These are phyloP conservation scores for Gibbula magus DNA, from an alignment of 2,888 invertebrate species.

Conservation along the genomic window DNA sequence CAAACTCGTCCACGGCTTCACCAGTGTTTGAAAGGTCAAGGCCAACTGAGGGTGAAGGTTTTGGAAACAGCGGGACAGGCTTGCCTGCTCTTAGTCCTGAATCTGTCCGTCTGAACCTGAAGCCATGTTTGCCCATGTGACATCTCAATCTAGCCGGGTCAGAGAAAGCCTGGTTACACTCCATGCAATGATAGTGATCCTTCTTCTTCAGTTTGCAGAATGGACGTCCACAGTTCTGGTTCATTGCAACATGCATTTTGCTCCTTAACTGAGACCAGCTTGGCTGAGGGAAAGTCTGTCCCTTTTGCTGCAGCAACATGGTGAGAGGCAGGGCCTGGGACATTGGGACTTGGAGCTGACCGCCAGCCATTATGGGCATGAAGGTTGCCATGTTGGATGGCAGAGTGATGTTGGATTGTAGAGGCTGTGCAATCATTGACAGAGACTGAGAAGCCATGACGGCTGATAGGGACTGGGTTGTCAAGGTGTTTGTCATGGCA, in stretches of 20 bases:
- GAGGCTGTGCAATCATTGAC: background rate
- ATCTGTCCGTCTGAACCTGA: constrained; percentile 56
- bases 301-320: constrained; percentile 59
- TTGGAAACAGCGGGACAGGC: background rate
- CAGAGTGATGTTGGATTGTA: background rate
- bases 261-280: constrained; percentile 60
- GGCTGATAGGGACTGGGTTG: constrained; percentile 1
- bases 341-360: constrained; percentile 9
- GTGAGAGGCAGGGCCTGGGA: constrained; percentile 48
- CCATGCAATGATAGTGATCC: constrained; percentile 86
- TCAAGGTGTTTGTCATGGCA: background rate
- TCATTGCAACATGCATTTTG: constrained; percentile 67
- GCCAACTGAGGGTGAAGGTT: background rate
- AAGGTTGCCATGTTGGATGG: constrained; percentile 25
- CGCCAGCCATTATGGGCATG: constrained; percentile 29
- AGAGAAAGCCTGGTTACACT: constrained; percentile 88
- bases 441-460: constrained; percentile 10
- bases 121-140: constrained; percentile 83
- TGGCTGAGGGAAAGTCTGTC: constrained; percentile 42
- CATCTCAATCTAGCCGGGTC: constrained; percentile 82
- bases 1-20: background rate
- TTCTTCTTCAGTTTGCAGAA: constrained; percentile 88
- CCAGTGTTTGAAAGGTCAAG: background rate
- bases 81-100: background rate
- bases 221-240: constrained; percentile 81